Base-by-base conservation (phyloP, 1,140 invertebrate species). In the Drosophila funebris region DNA sequence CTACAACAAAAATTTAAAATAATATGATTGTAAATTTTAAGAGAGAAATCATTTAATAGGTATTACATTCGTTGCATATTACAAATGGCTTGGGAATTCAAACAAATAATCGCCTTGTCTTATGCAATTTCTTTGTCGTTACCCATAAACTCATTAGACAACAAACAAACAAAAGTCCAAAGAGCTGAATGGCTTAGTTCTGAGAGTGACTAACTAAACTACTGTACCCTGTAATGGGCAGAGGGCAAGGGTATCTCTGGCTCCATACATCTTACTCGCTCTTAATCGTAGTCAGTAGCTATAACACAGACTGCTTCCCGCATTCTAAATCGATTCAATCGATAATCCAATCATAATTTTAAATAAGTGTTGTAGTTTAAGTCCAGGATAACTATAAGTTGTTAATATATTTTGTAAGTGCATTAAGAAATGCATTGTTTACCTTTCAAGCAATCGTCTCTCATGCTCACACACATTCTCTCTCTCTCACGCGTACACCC, bases 111-210 rank as follows among this genome's bases (percentile, higher is more conserved):
- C 44, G 44, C 33, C 50, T 67, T 66, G 50, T 41, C 43, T 72
- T 79, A 64, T 76, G 64, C 54, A 81, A 73, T 71, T 54, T 41
- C 27, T 41, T 50, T 41, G 24, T 80, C 41, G 70, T 81, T 80
- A 63, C 56, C 73, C 78, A 82, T 77, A 62, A 60, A 76, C 73
- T 63, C 58, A 71, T 77, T 61, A 60, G 68, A 72, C 36, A 13
- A 44, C 60, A 76, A 56, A 75, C 60, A 67, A 76, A 72, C 58
- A 63, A 68, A 39, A 27, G 58, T 46, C 22, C 31, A 27, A 39
- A 37, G 8, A 14, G 39, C 29, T 53, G 13, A 29, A 56, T 27
- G 24, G 44, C n/a, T 54, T 63, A 13, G 33, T 18, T 29, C 18
- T 16, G 31, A 14, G 4, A 8, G 41, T 9, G 24, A 27, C 24